Conservation (phyloP, 1,140 invertebrate genomes). For the Trichonephila inaurata region DNA sequence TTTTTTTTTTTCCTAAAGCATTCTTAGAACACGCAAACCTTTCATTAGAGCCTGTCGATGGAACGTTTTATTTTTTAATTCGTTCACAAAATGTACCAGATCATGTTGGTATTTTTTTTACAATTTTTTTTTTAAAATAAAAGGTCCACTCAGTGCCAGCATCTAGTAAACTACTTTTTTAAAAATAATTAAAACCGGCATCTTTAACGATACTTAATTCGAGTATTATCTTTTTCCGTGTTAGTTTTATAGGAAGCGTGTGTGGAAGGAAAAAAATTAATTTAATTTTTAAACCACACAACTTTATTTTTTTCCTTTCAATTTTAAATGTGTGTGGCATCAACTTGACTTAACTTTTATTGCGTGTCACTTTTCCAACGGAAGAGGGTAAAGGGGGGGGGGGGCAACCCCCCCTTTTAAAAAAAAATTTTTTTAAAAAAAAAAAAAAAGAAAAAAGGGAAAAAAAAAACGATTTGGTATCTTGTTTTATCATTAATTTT, state of each 20-base stretch:
- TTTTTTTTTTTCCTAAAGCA: too few relatives aligned
- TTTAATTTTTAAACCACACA: not conserved
- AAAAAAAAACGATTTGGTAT: too few relatives aligned
- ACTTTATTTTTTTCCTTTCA: not conserved
- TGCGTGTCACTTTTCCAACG: not conserved
- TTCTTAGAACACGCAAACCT: conserved; percentile 16
- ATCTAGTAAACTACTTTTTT: conserved; percentile 11
- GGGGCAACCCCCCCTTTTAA: too few relatives aligned
- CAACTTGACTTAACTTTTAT: conserved; percentile 2
- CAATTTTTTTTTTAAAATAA: not conserved
- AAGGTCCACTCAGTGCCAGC: not conserved
- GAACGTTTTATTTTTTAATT: not conserved
- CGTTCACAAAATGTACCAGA: not conserved
- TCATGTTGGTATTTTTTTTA: not conserved
- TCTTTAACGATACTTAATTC: conserved; percentile 19
- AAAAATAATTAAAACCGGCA: not conserved
- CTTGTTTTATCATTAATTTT: too few relatives aligned
- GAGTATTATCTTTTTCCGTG: conserved; percentile 6
- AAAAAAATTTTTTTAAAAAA: too few relatives aligned
- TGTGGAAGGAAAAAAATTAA: not conserved
- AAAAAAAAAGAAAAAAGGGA: too few relatives aligned
- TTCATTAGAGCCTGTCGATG: conserved; percentile 6
- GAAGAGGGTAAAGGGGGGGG: too few relatives aligned
- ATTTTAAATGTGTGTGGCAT: not conserved
- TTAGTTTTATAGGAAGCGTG: not conserved